Percentiles rank a stretch among this genome's conserved stretches.
Evolutionary conservation across 2,888 invertebrate species (phyloP).

Genomic region (Poecilus cupreus): DNA sequence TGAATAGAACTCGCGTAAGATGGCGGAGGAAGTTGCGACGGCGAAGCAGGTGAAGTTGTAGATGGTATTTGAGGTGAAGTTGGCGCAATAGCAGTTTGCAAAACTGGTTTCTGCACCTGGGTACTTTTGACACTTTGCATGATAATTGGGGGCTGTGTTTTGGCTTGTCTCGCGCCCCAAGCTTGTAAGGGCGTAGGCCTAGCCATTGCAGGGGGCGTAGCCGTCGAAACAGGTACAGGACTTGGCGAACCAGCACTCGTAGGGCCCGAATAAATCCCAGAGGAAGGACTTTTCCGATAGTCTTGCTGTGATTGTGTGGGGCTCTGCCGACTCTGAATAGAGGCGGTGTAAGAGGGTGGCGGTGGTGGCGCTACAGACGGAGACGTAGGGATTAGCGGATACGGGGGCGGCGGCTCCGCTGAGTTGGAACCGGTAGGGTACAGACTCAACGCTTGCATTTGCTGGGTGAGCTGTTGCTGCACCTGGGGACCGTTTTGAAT

Average conservation of each 20-base stretch:
- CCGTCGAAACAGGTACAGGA: conserved; percentile 81
- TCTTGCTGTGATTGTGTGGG: conserved; percentile 85
- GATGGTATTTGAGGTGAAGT: conserved; percentile 81
- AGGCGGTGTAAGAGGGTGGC: conserved; percentile 90
- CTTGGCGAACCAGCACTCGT: conserved; percentile 90
- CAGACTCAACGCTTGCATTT: conserved; percentile 89
- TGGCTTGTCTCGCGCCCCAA: conserved; percentile 90
- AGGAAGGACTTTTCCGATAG: conserved; percentile 89
- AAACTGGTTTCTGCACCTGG: conserved; percentile 94
- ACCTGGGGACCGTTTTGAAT: conserved; percentile 87
- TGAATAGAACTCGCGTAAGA: conserved; percentile 88
- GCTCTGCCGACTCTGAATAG: conserved; percentile 90
- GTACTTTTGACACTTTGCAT: conserved; percentile 98
- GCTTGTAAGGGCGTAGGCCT: conserved; percentile 89
- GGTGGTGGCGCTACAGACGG: conserved; percentile 80
- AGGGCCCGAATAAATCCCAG: conserved; percentile 89
- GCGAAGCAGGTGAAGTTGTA: conserved; percentile 64
- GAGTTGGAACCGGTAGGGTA: conserved; percentile 79
- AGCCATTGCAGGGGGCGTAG: conserved; percentile 79
- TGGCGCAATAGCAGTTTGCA: conserved; percentile 97
- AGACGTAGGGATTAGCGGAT: conserved; percentile 74
- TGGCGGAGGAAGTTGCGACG: conserved; percentile 82
- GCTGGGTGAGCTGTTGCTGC: conserved; percentile 90
- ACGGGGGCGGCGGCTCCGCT: conserved; percentile 78
- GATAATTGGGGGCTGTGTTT: conserved; percentile 93